Evolutionary conservation across 2,113 vertebrate genomes (phyloP).

Genomic region (Gymnobelideus leadbeateri): DNA sequence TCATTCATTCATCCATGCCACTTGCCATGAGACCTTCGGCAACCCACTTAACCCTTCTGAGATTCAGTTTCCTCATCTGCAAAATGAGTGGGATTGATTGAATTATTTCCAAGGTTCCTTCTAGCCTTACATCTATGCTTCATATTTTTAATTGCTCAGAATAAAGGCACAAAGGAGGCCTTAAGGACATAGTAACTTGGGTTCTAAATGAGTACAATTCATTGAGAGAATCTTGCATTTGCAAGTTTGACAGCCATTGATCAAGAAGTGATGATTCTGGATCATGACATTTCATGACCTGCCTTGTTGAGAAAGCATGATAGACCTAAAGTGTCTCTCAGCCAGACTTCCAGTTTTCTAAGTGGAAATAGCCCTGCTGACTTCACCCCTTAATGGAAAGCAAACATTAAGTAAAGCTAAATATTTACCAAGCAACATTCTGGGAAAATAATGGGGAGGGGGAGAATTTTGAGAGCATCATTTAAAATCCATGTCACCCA

Average conservation of each 20-base stretch:
- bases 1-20: background rate
- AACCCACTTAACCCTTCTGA: background rate
- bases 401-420: slow-evolving; percentile 72
- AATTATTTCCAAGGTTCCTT: background rate
- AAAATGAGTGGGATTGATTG: background rate
- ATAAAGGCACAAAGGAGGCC: background rate
- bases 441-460: slow-evolving; percentile 71
- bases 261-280: background rate
- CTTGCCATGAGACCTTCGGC: background rate
- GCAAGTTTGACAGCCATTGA: slow-evolving; percentile 60
- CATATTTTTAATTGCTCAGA: background rate
- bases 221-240: background rate
- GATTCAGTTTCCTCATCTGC: background rate
- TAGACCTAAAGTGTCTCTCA: slow-evolving; percentile 44
- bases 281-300: slow-evolving; percentile 53
- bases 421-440: slow-evolving; percentile 71
- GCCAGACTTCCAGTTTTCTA: background rate
- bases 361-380: background rate
- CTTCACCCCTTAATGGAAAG: slow-evolving; percentile 69
- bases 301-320: slow-evolving; percentile 43
- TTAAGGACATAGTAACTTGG: background rate
- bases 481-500: slow-evolving; percentile 72
- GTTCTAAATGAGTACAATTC: background rate
- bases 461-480: slow-evolving; percentile 63
- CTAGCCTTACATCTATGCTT: background rate